Percentiles rank a stretch among this genome's conserved stretches.
Evolutionary conservation across 2,797 vertebrate species (phyloP).

Genomic region (Prunella strophiata): DNA sequence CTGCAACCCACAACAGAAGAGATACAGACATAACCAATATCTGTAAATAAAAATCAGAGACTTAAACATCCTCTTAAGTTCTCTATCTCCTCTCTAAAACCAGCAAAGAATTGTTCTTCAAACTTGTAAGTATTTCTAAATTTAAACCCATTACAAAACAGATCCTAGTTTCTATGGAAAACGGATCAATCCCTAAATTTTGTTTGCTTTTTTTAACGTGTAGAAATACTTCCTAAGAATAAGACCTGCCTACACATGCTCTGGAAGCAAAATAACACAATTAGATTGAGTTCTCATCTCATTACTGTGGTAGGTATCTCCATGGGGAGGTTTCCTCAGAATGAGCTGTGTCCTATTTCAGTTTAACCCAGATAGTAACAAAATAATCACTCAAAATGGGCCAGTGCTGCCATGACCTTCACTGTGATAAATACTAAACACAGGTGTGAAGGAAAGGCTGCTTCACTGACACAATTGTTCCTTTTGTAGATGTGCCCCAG

Average conservation of each 20-base stretch:
- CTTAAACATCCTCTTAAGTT: neutral
- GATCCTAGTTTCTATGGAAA: neutral
- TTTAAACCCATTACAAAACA: neutral
- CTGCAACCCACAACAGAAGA: neutral
- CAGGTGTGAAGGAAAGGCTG: neutral
- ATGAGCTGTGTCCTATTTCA: neutral
- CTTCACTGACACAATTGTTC: neutral
- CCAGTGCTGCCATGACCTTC: neutral
- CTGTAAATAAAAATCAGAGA: neutral
- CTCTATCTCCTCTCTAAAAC: neutral
- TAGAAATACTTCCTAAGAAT: neutral
- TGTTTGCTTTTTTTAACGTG: neutral
- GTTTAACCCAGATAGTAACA: slow-evolving; percentile 43
- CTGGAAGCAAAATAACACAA: slow-evolving; percentile 13
- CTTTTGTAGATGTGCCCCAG: neutral
- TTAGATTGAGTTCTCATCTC: slow-evolving; percentile 11
- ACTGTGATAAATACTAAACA: neutral
- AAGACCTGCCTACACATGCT: neutral
- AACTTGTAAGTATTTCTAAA: neutral
- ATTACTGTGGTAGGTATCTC: neutral
- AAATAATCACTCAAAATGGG: slow-evolving; percentile 28
- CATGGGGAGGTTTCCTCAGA: neutral
- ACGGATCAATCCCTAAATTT: neutral
- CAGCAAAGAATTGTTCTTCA: neutral
- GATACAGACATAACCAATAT: neutral